These are phyloP conservation scores for Candoia aspera DNA, from an alignment of 2,113 vertebrate species.

Conservation along the genomic window DNA sequence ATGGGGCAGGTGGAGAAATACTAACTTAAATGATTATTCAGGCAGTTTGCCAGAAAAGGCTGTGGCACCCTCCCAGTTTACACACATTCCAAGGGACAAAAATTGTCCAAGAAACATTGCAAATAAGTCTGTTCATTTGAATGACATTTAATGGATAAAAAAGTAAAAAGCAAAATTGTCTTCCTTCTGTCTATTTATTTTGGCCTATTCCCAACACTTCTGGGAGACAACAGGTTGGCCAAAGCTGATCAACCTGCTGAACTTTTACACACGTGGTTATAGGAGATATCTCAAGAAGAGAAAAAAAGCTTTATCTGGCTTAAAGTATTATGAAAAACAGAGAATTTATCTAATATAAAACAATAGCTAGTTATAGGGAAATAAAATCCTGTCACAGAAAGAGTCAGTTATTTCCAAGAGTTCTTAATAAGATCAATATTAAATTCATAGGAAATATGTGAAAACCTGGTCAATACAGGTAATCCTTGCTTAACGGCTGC, in stretches of 20 bases:
- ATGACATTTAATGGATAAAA: background rate
- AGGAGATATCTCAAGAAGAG: background rate
- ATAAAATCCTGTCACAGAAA: background rate
- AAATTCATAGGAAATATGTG: background rate
- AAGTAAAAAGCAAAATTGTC: background rate
- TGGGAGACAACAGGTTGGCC: background rate
- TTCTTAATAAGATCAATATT: background rate
- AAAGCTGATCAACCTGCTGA: background rate
- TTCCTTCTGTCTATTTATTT: background rate
- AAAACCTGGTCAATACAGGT: background rate
- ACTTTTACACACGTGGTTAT: background rate
- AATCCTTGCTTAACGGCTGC: background rate
- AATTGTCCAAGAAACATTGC: background rate
- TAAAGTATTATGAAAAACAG: background rate
- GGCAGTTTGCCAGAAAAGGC: background rate
- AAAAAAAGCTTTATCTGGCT: background rate
- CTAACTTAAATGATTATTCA: background rate
- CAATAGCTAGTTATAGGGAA: background rate
- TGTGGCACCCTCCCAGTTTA: background rate
- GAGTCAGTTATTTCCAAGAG: background rate
- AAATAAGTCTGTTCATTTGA: conserved; percentile 7
- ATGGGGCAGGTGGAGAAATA: background rate
- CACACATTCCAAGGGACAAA: background rate
- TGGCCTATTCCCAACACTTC: background rate
- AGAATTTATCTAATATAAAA: background rate